Evolutionary conservation across 1,140 invertebrate species (phyloP).

Genomic region (Macrobrachium rosenbergii): DNA sequence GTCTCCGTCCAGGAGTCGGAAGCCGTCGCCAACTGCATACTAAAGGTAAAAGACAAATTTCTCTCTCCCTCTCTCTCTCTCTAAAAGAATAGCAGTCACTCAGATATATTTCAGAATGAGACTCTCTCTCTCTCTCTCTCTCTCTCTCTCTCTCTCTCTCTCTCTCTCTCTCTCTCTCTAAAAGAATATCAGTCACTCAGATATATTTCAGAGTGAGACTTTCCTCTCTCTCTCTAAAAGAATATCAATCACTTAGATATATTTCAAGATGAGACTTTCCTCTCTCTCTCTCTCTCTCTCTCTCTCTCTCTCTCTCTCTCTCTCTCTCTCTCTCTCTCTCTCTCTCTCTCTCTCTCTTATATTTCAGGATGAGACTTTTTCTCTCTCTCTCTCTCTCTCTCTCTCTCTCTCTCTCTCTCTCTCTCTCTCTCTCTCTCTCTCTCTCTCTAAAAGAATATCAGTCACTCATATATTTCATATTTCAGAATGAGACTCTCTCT

Average conservation of each 20-base stretch:
- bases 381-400: no score
- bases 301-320: not conserved
- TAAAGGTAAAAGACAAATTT: slow-evolving; percentile 83
- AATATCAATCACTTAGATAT: no score
- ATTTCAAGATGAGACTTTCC: no score
- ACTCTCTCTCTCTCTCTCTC: not conserved
- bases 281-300: not conserved
- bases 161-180: not conserved
- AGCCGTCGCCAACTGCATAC: slow-evolving; percentile 87
- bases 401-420: not conserved
- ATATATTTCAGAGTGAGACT: no score
- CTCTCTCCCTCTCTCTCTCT: not conserved
- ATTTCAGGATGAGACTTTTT: no score
- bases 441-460: not conserved
- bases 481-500: no score
- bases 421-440: not conserved
- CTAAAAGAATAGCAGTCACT: not conserved
- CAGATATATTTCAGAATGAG: no score
- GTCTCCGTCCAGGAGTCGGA: slow-evolving; percentile 91
- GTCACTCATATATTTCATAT: no score
- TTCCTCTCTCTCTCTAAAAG: not conserved
- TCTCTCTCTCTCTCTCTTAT: not conserved
- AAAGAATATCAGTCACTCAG: not conserved
- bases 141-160: not conserved
- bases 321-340: not conserved